phyloP scores from a whole-genome alignment of 2,888 invertebrate genomes.

The Drosophila emarginata region DNA sequence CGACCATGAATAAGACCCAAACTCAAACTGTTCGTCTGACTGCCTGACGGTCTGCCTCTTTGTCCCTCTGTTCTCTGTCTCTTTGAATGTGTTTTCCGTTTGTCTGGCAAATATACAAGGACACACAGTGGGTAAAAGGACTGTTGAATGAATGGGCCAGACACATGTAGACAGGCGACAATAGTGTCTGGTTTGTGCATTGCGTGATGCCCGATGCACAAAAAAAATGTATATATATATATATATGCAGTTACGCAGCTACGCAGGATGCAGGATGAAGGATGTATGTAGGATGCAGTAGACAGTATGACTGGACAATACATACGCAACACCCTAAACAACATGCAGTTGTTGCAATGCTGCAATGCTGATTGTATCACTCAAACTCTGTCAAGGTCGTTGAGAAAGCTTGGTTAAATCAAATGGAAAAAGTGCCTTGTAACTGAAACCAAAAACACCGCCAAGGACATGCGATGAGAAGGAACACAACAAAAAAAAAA shows the following conservation, averaged over 20 bases:
- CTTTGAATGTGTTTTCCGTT: slow-evolving; percentile 2
- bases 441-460: slow-evolving; percentile 12
- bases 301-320: slow-evolving; percentile 34
- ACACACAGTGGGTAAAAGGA: background rate
- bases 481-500: background rate
- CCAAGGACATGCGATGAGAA: slow-evolving; percentile 18
- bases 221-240: slow-evolving; percentile 39
- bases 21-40: slow-evolving; percentile 13
- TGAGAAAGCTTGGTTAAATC: slow-evolving; percentile 27
- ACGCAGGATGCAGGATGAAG: slow-evolving; percentile 17
- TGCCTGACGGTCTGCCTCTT: background rate
- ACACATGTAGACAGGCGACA: slow-evolving; percentile 41
- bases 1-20: slow-evolving; percentile 48
- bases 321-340: slow-evolving; percentile 7
- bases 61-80: background rate
- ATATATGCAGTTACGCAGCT: slow-evolving; percentile 16
- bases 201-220: slow-evolving; percentile 32
- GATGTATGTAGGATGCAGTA: slow-evolving; percentile 10
- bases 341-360: background rate
- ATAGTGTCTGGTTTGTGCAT: slow-evolving; percentile 28
- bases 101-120: slow-evolving; percentile 13
- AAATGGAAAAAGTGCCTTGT: slow-evolving; percentile 18
- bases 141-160: slow-evolving; percentile 14
- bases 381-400: slow-evolving; percentile 46
- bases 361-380: slow-evolving; percentile 1